A percentile compares a stretch with the other conserved stretches of the same genome.
Evolutionary conservation across 2,797 vertebrate genomes (phyloP).

Genomic region (Lithobates sylvaticus): DNA sequence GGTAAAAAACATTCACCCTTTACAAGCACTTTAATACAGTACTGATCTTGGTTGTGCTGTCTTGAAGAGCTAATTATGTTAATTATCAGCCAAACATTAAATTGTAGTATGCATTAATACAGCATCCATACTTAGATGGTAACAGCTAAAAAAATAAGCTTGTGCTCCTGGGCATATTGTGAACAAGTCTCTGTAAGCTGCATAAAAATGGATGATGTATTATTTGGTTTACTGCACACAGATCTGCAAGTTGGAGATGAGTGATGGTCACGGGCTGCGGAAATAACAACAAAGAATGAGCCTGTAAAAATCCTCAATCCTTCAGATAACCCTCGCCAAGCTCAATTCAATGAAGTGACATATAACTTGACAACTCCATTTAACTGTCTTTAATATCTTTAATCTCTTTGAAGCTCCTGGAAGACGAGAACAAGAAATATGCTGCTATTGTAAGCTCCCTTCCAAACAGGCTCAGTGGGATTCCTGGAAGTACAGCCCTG

Average conservation of each 20-base stretch:
- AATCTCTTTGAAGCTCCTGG: constrained; percentile 49
- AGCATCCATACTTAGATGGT: not conserved
- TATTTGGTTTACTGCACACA: not conserved
- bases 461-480: not conserved
- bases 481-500: constrained; percentile 2
- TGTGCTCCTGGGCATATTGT: constrained; percentile 7
- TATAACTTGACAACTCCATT: constrained; percentile 37
- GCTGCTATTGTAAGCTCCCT: constrained; percentile 26
- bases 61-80: too few relatives aligned
- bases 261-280: constrained; percentile 12
- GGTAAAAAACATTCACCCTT: too few relatives aligned
- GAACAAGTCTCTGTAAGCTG: not conserved
- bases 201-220: constrained; percentile 13
- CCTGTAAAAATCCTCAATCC: not conserved
- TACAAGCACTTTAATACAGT: too few relatives aligned
- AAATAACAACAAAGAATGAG: constrained; percentile 11
- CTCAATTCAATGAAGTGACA: constrained; percentile 30
- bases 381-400: constrained; percentile 40
- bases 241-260: constrained; percentile 13
- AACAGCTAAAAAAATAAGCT: not conserved
- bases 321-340: constrained; percentile 13
- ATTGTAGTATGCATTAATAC: too few relatives aligned
- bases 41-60: too few relatives aligned
- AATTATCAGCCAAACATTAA: too few relatives aligned
- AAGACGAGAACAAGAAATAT: constrained; percentile 29